These are phyloP conservation scores for Biston betularia DNA, from an alignment of 2,888 invertebrate species.

Conservation along the genomic window DNA sequence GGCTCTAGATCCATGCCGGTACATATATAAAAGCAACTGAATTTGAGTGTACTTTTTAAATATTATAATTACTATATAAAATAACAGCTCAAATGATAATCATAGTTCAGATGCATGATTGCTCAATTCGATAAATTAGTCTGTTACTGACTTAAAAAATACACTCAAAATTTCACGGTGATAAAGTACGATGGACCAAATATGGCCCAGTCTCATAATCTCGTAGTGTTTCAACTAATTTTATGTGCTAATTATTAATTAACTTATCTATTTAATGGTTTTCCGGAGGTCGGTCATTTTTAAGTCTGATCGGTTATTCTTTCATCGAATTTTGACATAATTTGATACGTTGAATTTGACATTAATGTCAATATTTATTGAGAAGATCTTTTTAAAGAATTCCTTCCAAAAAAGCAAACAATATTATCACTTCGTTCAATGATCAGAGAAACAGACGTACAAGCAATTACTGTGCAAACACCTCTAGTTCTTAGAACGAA, in stretches of 20 bases:
- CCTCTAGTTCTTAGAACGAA: too few relatives aligned
- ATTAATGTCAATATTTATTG: too few relatives aligned
- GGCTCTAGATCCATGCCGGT: too few relatives aligned
- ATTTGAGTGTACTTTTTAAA: slow-evolving; percentile 11
- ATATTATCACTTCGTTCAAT: too few relatives aligned
- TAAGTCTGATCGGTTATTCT: too few relatives aligned
- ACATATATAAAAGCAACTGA: background rate
- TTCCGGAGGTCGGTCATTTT: too few relatives aligned
- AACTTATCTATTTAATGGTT: background rate
- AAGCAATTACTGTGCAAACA: too few relatives aligned
- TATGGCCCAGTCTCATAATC: slow-evolving; percentile 29
- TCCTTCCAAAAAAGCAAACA: too few relatives aligned
- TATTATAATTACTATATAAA: background rate
- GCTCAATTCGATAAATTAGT: background rate
- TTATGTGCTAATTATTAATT: background rate
- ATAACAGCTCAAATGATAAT: background rate
- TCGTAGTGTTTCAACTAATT: slow-evolving; percentile 28
- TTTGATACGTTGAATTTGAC: too few relatives aligned
- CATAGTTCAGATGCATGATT: background rate
- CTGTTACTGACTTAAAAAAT: background rate
- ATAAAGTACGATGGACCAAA: slow-evolving; percentile 5
- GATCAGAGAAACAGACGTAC: too few relatives aligned
- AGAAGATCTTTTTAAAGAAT: too few relatives aligned
- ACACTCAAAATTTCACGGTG: slow-evolving; percentile 17
- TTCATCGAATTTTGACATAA: too few relatives aligned